These are phyloP conservation scores for Delia radicum DNA, from an alignment of 1,140 invertebrate species.

Conservation along the genomic window DNA sequence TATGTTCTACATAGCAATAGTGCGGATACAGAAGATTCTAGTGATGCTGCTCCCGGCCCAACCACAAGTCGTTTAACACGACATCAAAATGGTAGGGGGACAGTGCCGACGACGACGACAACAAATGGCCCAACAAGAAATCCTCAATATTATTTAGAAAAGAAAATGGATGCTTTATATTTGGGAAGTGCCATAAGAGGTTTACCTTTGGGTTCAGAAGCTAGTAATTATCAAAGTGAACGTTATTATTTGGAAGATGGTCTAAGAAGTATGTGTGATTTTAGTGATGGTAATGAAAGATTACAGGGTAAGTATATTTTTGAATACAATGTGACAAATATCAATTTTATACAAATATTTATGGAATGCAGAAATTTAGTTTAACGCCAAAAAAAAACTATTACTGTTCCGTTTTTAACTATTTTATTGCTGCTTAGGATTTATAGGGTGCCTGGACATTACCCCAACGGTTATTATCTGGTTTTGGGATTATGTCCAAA, in stretches of 20 bases:
- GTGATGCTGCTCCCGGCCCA: conserved; percentile 39
- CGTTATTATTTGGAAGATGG: conserved; percentile 49
- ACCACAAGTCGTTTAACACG: conserved; percentile 19
- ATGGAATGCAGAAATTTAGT: no score
- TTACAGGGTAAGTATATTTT: conserved; percentile 42
- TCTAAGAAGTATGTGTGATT: conserved; percentile 35
- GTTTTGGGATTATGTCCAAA: no score
- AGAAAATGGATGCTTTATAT: conserved; percentile 54
- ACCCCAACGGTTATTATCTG: no score
- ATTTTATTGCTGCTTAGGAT: no score
- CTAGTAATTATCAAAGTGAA: conserved; percentile 51
- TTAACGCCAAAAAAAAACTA: no score
- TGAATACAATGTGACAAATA: no score
- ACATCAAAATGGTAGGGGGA: conserved; percentile 44
- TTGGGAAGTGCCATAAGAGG: conserved; percentile 46
- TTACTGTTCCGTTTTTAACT: no score
- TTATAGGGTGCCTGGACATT: no score
- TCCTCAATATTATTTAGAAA: conserved; percentile 50
- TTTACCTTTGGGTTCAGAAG: conserved; percentile 47
- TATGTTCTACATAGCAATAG: conserved; percentile 46
- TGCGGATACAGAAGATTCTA: conserved; percentile 49
- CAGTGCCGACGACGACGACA: conserved; percentile 36
- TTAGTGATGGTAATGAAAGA: conserved; percentile 48
- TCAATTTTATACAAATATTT: no score
- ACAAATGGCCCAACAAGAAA: conserved; percentile 28